These are phyloP conservation scores for Oceanodroma tethys DNA, from an alignment of 2,113 vertebrate species.

Conservation along the genomic window DNA sequence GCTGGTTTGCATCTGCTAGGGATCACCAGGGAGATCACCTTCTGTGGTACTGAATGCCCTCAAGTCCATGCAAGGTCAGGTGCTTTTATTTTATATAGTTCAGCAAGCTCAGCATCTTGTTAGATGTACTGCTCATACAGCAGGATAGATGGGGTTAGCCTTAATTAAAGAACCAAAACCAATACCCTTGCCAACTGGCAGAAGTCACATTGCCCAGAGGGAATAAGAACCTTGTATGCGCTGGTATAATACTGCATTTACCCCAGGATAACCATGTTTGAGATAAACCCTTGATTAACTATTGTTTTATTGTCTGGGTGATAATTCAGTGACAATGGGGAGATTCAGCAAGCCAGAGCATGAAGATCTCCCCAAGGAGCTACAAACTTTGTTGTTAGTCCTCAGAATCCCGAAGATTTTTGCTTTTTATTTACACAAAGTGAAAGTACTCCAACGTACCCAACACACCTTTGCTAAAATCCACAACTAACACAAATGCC, in stretches of 20 bases:
- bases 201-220: not conserved
- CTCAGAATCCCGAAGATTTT: not conserved
- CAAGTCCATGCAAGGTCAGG: not conserved
- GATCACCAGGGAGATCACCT: not conserved
- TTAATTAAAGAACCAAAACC: slow-evolving; percentile 13
- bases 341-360: not conserved
- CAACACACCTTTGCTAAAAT: not conserved
- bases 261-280: not conserved
- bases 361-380: not conserved
- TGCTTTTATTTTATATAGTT: not conserved
- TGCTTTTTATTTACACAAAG: not conserved
- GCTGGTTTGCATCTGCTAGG: not conserved
- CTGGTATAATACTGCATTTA: not conserved
- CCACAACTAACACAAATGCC: not conserved
- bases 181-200: not conserved
- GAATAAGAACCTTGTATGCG: not conserved
- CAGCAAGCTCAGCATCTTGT: not conserved
- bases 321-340: not conserved
- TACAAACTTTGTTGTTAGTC: not conserved
- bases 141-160: not conserved
- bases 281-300: not conserved
- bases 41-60: not conserved
- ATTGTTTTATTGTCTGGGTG: not conserved
- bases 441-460: not conserved
- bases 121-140: not conserved